Percentiles rank a stretch among this genome's conserved stretches.
Evolutionary conservation across 1,140 invertebrate species (phyloP).

Genomic region (Triops longicaudatus): DNA sequence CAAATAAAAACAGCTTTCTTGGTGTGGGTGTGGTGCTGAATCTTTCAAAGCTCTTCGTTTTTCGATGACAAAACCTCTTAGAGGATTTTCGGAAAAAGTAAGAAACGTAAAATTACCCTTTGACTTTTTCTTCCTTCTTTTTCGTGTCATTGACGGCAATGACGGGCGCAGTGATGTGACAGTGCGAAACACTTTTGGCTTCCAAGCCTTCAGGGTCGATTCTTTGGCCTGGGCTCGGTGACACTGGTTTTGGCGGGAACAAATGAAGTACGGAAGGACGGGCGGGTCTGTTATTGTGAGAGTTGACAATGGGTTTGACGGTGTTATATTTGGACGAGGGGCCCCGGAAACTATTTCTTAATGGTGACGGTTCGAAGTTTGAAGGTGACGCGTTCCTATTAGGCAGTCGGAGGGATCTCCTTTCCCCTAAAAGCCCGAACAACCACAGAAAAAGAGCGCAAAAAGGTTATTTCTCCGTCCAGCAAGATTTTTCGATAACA

Average conservation of each 20-base stretch:
- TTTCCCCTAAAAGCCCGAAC: not conserved
- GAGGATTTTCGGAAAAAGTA: not conserved
- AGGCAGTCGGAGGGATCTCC: not conserved
- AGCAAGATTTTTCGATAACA: not conserved
- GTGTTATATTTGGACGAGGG: constrained; percentile 1
- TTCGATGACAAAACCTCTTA: no score
- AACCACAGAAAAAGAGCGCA: no score
- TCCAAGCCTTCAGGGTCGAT: constrained; percentile 6
- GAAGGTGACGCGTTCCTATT: constrained; percentile 6
- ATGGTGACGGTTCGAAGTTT: not conserved
- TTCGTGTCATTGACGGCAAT: not conserved
- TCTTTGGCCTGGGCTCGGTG: not conserved
- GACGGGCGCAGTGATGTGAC: not conserved
- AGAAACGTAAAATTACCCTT: not conserved
- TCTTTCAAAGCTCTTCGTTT: no score
- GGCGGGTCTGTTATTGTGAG: not conserved
- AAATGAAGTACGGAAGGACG: not conserved
- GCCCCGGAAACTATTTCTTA: constrained; percentile 1
- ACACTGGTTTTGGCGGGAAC: not conserved
- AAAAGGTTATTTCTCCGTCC: not conserved
- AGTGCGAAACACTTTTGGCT: not conserved
- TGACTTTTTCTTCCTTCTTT: constrained; percentile 8
- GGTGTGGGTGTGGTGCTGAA: no score
- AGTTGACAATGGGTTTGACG: constrained; percentile 6
- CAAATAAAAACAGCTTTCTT: no score